Evolutionary conservation across 1,140 invertebrate genomes (phyloP).

Genomic region (Stegodyphus mimosarum): DNA sequence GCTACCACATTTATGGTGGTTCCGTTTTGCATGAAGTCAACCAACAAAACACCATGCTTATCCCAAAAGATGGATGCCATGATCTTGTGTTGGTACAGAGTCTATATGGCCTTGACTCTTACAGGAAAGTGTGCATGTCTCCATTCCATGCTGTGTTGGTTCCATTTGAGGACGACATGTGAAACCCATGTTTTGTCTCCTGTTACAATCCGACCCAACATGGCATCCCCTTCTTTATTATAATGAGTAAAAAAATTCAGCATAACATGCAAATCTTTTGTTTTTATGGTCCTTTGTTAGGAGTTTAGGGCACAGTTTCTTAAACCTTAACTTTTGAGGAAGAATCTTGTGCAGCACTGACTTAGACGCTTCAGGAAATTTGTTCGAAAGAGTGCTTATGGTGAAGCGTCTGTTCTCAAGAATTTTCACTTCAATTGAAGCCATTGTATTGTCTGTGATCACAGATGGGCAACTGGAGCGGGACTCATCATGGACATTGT

Average conservation of each 20-base stretch:
- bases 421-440: not conserved
- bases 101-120: not conserved
- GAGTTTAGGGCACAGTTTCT: not conserved
- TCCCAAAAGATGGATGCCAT: constrained; percentile 6
- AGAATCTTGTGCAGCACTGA: not conserved
- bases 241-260: not conserved
- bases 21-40: not conserved
- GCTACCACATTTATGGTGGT: not conserved
- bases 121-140: not conserved
- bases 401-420: not conserved
- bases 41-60: not conserved
- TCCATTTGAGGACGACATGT: not conserved
- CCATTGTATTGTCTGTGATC: not conserved
- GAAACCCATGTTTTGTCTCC: not conserved
- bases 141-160: not conserved
- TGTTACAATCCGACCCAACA: not conserved
- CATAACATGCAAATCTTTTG: not conserved
- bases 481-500: not conserved
- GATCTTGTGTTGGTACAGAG: not conserved
- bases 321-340: not conserved
- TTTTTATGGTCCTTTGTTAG: not conserved
- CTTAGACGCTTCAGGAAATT: not conserved
- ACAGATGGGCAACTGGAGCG: not conserved
- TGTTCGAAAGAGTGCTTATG: not conserved
- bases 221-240: not conserved